These are phyloP conservation scores for Scolopax mira DNA, from an alignment of 2,113 vertebrate species.

Conservation along the genomic window DNA sequence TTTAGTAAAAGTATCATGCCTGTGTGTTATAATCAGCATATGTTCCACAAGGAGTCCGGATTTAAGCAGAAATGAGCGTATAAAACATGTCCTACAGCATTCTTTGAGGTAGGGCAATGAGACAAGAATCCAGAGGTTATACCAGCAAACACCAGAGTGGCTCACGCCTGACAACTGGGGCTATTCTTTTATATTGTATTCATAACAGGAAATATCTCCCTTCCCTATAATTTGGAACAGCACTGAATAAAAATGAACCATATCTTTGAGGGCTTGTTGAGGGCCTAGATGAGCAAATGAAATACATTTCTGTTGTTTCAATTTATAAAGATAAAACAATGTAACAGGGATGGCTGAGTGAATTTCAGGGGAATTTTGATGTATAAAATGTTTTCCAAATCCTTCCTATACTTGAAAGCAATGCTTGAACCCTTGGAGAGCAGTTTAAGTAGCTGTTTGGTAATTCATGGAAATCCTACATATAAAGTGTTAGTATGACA, in stretches of 20 bases:
- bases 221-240: background rate
- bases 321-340: background rate
- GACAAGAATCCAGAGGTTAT: background rate
- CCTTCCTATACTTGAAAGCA: background rate
- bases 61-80: background rate
- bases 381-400: background rate
- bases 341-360: background rate
- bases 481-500: background rate
- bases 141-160: background rate
- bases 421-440: background rate
- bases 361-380: background rate
- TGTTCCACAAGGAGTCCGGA: background rate
- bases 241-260: background rate
- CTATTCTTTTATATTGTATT: background rate
- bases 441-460: background rate
- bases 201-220: background rate
- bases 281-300: background rate
- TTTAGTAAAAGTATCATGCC: background rate
- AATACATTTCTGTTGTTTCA: background rate
- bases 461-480: slow-evolving; percentile 26
- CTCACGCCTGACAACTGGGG: background rate
- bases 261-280: background rate
- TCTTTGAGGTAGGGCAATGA: background rate
- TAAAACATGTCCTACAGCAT: background rate
- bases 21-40: background rate